These are phyloP conservation scores for Syngnathus floridae DNA, from an alignment of 2,113 vertebrate species.

Conservation along the genomic window DNA sequence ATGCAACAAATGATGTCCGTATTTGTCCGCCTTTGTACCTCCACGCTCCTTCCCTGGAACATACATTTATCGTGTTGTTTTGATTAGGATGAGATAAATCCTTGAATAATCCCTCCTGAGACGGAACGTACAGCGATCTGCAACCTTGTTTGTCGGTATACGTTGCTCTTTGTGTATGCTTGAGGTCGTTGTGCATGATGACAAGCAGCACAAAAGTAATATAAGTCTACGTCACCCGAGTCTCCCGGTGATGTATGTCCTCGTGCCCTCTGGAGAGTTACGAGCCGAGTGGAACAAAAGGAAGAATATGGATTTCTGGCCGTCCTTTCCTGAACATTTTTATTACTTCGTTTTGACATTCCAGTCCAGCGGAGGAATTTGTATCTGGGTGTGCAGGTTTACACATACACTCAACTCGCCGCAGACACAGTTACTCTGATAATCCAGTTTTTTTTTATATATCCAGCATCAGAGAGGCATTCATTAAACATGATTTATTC, in stretches of 20 bases:
- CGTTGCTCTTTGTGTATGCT: slow-evolving; percentile 25
- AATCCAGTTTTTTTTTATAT: background rate
- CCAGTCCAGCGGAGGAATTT: slow-evolving; percentile 21
- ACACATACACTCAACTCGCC: too few species aligned
- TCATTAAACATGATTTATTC: background rate
- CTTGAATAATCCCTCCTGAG: slow-evolving; percentile 15
- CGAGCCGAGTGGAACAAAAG: slow-evolving; percentile 36
- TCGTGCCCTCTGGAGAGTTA: slow-evolving; percentile 56
- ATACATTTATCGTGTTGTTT: slow-evolving; percentile 36
- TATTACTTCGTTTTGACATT: slow-evolving; percentile 62
- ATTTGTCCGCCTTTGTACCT: slow-evolving; percentile 14
- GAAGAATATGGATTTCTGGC: slow-evolving; percentile 53
- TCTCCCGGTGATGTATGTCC: slow-evolving; percentile 56
- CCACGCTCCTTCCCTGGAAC: slow-evolving; percentile 11
- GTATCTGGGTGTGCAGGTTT: background rate
- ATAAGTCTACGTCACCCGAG: slow-evolving; percentile 45
- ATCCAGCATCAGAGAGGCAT: background rate
- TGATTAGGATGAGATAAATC: slow-evolving; percentile 25
- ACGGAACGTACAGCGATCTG: slow-evolving; percentile 12
- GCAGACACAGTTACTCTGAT: background rate
- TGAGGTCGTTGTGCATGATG: slow-evolving; percentile 23
- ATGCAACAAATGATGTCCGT: slow-evolving; percentile 33
- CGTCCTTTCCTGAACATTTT: slow-evolving; percentile 61
- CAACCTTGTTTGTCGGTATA: slow-evolving; percentile 30
- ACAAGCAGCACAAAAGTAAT: slow-evolving; percentile 36